Evolutionary conservation across 2,888 invertebrate species (phyloP).

Genomic region (Drosophila greeni): DNA sequence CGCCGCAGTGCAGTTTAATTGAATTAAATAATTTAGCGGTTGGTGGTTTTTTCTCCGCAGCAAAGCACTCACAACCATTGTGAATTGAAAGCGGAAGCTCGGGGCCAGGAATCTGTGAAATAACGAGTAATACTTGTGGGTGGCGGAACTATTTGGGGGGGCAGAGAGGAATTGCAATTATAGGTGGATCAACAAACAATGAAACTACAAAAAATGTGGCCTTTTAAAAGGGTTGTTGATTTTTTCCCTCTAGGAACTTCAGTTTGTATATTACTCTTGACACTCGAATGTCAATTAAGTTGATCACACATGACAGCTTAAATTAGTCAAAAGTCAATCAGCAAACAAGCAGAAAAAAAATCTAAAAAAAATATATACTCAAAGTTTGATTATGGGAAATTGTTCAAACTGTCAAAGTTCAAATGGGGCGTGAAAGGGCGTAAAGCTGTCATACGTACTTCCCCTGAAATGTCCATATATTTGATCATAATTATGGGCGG

Average conservation of each 20-base stretch:
- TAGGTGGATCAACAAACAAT: conserved; percentile 9
- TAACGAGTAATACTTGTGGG: conserved; percentile 1
- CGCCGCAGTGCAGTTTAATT: conserved; percentile 46
- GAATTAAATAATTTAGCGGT: conserved; percentile 63
- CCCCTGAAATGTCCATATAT: not conserved
- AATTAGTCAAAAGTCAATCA: conserved; percentile 4
- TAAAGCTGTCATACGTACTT: conserved; percentile 15
- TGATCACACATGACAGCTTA: conserved; percentile 1
- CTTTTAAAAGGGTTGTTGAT: not conserved
- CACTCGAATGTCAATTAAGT: not conserved
- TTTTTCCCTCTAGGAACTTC: not conserved
- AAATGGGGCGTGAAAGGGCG: conserved; percentile 56
- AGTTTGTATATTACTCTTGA: not conserved
- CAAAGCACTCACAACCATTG: conserved; percentile 13
- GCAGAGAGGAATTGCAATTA: not conserved
- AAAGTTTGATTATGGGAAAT: conserved; percentile 10
- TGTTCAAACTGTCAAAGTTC: conserved; percentile 47
- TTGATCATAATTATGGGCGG: conserved; percentile 49
- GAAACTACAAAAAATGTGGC: not conserved
- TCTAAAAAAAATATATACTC: not conserved
- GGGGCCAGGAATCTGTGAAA: not conserved
- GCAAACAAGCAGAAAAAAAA: not conserved
- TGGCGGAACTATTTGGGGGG: not conserved
- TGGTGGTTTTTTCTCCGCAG: conserved; percentile 7
- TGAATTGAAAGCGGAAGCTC: conserved; percentile 18